phyloP scores from a whole-genome alignment of 2,888 invertebrate species.

The Philereme vetulata region DNA sequence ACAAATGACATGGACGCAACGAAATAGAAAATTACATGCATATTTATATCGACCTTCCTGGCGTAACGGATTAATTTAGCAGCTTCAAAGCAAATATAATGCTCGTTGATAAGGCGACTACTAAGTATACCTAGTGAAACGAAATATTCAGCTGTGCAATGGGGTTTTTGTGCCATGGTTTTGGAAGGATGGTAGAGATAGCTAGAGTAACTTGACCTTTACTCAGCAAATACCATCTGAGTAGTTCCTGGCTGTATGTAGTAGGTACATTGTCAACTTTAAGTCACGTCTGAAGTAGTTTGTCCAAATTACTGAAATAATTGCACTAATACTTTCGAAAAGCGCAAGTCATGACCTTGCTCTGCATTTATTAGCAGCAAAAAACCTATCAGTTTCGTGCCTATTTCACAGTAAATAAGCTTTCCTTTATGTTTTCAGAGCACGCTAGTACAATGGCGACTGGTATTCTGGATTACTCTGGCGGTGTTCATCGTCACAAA shows the following conservation, averaged over 20 bases:
- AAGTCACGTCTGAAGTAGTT: constrained; percentile 9
- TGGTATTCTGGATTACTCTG: constrained; percentile 92
- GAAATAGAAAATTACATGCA: constrained; percentile 29
- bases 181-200: no score
- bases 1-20: constrained; percentile 34
- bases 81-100: background rate
- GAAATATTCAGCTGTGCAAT: no score
- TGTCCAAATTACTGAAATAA: constrained; percentile 17
- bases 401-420: background rate
- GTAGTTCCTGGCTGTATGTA: background rate
- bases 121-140: no score
- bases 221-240: background rate
- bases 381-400: constrained; percentile 17
- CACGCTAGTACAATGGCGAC: constrained; percentile 87
- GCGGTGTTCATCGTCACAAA: constrained; percentile 89
- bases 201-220: background rate
- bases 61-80: constrained; percentile 19
- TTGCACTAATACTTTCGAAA: constrained; percentile 18
- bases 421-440: constrained; percentile 70
- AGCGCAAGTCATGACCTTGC: constrained; percentile 29
- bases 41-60: constrained; percentile 21
- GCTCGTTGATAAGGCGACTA: background rate
- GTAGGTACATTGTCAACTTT: constrained; percentile 3
- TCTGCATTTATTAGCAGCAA: constrained; percentile 22
- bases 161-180: background rate